Percentiles rank a stretch among this genome's conserved stretches.
Evolutionary conservation across 2,113 vertebrate genomes (phyloP).

Genomic region (Tyrannus savana): DNA sequence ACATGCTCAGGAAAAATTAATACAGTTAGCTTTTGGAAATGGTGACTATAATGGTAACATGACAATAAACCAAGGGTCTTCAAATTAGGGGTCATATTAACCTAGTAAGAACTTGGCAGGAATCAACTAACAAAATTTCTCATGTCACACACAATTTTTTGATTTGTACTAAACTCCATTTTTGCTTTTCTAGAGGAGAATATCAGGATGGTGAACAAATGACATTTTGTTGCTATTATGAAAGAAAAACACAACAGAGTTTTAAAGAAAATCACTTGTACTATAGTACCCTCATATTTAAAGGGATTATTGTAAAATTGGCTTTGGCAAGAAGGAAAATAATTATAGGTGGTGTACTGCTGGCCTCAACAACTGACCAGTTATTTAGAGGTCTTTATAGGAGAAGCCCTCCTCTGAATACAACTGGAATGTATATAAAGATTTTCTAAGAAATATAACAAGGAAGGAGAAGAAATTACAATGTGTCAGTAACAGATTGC

Average conservation of each 20-base stretch:
- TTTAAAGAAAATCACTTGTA: neutral
- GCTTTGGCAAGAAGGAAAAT: neutral
- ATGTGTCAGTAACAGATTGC: neutral
- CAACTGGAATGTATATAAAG: neutral
- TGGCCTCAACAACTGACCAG: neutral
- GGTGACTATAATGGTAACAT: neutral
- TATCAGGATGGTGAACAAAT: neutral
- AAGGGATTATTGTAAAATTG: neutral
- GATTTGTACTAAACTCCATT: neutral
- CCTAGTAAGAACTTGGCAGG: neutral
- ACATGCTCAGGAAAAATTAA: neutral
- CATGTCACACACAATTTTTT: neutral
- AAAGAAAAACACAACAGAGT: neutral
- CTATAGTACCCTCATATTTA: neutral
- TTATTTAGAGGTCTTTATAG: neutral
- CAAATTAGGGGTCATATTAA: neutral
- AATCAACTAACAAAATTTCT: neutral
- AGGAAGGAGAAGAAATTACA: neutral
- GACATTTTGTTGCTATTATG: neutral
- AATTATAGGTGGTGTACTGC: neutral
- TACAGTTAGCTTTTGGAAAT: neutral
- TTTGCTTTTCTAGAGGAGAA: neutral
- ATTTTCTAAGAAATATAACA: neutral
- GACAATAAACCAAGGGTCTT: neutral
- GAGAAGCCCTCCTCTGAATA: neutral